A percentile compares a stretch with the other conserved stretches of the same genome.
These are phyloP conservation scores for Neoscelio sp. DNA, from an alignment of 2,888 invertebrate species.

Conservation along the genomic window DNA sequence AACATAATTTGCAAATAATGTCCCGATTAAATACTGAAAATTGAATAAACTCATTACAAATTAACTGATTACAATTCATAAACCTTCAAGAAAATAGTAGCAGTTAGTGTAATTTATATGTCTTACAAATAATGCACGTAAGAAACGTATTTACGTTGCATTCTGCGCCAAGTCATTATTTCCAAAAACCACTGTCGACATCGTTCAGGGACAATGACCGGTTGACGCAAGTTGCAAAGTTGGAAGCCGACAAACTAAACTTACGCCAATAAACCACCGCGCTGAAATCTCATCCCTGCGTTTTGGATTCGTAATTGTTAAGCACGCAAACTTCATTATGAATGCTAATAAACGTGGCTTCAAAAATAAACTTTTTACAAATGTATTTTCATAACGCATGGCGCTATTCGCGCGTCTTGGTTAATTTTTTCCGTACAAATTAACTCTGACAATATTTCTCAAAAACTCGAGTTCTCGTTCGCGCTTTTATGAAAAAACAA, in stretches of 20 bases:
- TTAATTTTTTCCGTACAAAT: too few relatives aligned
- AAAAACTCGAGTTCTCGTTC: too few relatives aligned
- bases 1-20: too few relatives aligned
- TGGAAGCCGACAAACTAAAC: constrained; percentile 31
- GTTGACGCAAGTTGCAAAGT: constrained; percentile 46
- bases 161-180: constrained; percentile 28
- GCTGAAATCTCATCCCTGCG: constrained; percentile 30
- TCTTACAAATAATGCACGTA: constrained; percentile 23
- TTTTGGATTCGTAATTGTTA: constrained; percentile 36
- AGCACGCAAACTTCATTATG: too few relatives aligned
- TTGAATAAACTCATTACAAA: not conserved
- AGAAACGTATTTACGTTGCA: constrained; percentile 19
- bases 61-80: constrained; percentile 14
- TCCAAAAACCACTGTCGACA: constrained; percentile 30
- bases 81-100: not conserved
- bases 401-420: too few relatives aligned
- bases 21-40: too few relatives aligned
- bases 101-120: constrained; percentile 17
- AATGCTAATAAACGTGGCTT: not conserved
- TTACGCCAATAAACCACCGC: constrained; percentile 44
- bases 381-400: not conserved
- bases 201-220: constrained; percentile 48
- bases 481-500: too few relatives aligned
- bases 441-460: too few relatives aligned
- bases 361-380: not conserved